Percentiles rank a stretch among this genome's conserved stretches.
phyloP scores from a whole-genome alignment of 2,797 vertebrate species.

The Poeciliopsis infans region DNA sequence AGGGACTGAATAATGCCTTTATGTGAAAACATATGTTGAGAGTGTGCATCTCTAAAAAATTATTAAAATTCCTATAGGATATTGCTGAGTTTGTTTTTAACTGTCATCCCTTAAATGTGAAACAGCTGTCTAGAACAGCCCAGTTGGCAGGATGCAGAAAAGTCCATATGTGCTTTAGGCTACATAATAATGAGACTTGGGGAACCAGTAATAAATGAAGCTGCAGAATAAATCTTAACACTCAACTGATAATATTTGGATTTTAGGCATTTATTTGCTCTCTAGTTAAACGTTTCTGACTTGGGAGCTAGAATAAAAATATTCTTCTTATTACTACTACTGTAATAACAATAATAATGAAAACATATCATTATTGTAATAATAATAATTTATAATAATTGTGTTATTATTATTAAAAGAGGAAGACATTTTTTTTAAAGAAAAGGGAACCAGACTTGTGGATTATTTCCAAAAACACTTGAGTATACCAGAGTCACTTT shows the following conservation, averaged over 20 bases:
- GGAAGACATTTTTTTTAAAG: neutral
- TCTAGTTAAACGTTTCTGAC: neutral
- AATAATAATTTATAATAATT: too few relatives aligned
- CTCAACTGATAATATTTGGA: constrained; percentile 22
- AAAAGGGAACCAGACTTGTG: neutral
- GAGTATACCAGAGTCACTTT: neutral
- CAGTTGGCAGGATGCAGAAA: constrained; percentile 60
- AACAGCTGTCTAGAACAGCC: constrained; percentile 68
- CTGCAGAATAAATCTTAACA: constrained; percentile 40
- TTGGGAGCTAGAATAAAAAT: neutral
- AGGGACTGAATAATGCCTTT: constrained; percentile 39
- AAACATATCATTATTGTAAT: neutral
- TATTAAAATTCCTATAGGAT: constrained; percentile 44
- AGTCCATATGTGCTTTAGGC: constrained; percentile 66
- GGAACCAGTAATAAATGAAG: constrained; percentile 48
- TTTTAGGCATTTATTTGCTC: neutral
- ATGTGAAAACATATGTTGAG: constrained; percentile 39
- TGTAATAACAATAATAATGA: too few relatives aligned
- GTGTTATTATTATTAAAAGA: neutral
- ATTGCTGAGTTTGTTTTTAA: constrained; percentile 39
- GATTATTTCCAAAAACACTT: neutral
- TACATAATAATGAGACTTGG: constrained; percentile 70
- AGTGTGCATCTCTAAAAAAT: constrained; percentile 14
- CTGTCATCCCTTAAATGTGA: constrained; percentile 55
- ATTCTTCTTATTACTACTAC: too few relatives aligned